Percentiles rank a stretch among this genome's conserved stretches.
These are phyloP conservation scores for Hesperophylax magnus DNA, from an alignment of 1,140 invertebrate species.

Conservation along the genomic window DNA sequence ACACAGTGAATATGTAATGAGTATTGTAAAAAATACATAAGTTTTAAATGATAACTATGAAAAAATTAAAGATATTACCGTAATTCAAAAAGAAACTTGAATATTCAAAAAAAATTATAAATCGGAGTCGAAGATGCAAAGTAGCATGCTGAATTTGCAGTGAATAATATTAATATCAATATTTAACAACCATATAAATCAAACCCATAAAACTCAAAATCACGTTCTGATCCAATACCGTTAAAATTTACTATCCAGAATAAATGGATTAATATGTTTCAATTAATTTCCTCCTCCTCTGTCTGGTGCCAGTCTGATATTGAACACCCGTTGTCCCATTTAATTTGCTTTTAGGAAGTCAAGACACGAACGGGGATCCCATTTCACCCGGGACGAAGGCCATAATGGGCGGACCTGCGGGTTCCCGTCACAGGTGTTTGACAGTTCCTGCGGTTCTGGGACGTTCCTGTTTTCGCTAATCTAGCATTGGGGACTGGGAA, in stretches of 20 bases:
- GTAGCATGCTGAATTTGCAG: too few relatives aligned
- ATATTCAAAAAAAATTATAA: too few relatives aligned
- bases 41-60: too few relatives aligned
- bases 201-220: not conserved
- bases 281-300: slow-evolving; percentile 22
- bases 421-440: slow-evolving; percentile 20
- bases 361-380: slow-evolving; percentile 12
- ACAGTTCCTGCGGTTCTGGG: slow-evolving; percentile 6
- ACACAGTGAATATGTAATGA: too few relatives aligned
- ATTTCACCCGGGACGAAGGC: not conserved
- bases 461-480: slow-evolving; percentile 21
- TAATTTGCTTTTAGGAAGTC: slow-evolving; percentile 23
- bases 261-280: slow-evolving; percentile 23
- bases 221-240: slow-evolving; percentile 12
- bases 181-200: too few relatives aligned
- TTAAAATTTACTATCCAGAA: slow-evolving; percentile 24
- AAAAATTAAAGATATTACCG: too few relatives aligned
- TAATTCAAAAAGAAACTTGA: too few relatives aligned
- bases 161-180: too few relatives aligned
- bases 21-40: too few relatives aligned
- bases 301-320: not conserved
- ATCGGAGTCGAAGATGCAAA: too few relatives aligned
- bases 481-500: not conserved
- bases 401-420: not conserved
- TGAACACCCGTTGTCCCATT: slow-evolving; percentile 13